Base-by-base conservation (phyloP, 2,888 invertebrate species). In the Tetramorium bicarinatum region DNA sequence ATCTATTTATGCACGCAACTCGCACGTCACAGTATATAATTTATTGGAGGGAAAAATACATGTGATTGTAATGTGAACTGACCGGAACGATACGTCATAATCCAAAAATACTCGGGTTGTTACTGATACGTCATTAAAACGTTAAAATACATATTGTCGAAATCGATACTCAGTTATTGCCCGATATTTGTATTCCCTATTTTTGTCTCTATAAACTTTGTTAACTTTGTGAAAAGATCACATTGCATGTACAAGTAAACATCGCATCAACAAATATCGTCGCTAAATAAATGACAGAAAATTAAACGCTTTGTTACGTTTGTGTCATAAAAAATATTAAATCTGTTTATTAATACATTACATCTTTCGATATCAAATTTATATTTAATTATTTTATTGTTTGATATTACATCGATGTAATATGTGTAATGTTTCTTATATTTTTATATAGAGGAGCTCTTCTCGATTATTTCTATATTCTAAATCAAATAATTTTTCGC, bases 41-140 rank as follows among this genome's bases (percentile, higher is more conserved):
- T 61, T 72, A 72, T 71, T 47, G 59, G 59, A 38, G 25, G 59
- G 47, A 80, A 71, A 47, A 54, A 71, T 79, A 71, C 29, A 34
- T 34, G 29, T 18, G 44, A 44, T 44, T 61, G 72, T 72, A 80
- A 72, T 56, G 25, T 49, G 38, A 80, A 80, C 59, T 61, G 79
- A 72, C 72, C 79, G 79, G 72, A 80, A 80, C 72, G 59, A 71
- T 38, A 72, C 79, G 47, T 80, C 72, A 72, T 72, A 80, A 72
- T 80, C 72, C 47, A 59, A 71, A 80, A 80, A 80, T 77, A 77
- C 29, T 69, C 41, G 25, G 25, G n/a, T 52, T 66, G 67, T 69
- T 69, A 54, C 21, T 72, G 79, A 80, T 80, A 80, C 59, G 38
- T 49, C 72, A 71, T 79, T 79, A 79, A 76, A 79, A 71, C 59